Percentiles rank a stretch among this genome's conserved stretches.
Conservation (phyloP, 2,113 vertebrate species). For the Campylomormyrus tamandua region DNA sequence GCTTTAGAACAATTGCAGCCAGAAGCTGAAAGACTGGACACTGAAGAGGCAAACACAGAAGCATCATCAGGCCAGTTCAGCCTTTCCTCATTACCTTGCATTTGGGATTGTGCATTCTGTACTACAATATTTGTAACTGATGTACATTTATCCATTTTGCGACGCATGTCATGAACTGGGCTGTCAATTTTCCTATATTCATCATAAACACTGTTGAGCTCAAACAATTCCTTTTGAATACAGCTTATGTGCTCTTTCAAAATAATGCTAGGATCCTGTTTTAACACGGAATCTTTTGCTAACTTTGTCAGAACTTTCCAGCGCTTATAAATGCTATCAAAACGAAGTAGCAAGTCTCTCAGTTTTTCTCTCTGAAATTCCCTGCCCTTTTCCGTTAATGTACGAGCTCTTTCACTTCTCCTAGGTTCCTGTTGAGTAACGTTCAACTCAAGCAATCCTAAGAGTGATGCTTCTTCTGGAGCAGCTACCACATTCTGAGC, state of each 20-base stretch:
- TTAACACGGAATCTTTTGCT: slow-evolving; percentile 22
- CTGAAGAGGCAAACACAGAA: no score
- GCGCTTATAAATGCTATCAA: slow-evolving; percentile 25
- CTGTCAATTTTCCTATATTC: slow-evolving; percentile 7
- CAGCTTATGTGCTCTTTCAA: slow-evolving; percentile 21
- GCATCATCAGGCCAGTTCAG: no score
- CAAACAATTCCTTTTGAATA: slow-evolving; percentile 3
- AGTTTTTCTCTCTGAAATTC: slow-evolving; percentile 17
- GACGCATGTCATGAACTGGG: slow-evolving; percentile 5
- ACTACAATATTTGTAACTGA: slow-evolving; percentile 1
- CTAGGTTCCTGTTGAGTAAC: not conserved
- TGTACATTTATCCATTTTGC: slow-evolving; percentile 8
- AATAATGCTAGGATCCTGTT: slow-evolving; percentile 17
- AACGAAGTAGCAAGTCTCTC: not conserved
- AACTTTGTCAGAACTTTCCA: slow-evolving; percentile 28
- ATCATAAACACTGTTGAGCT: slow-evolving; percentile 10
- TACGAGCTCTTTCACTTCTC: slow-evolving; percentile 20
- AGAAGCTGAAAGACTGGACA: no score
- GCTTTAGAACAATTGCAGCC: no score
- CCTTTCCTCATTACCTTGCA: no score
- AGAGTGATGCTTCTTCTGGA: no score
- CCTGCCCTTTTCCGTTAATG: slow-evolving; percentile 26
- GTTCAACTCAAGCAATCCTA: no score
- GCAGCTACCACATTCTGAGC: no score
- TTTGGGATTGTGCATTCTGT: not conserved